Evolutionary conservation across 2,113 vertebrate genomes (phyloP).

Genomic region (Sclerurus mexicanus): DNA sequence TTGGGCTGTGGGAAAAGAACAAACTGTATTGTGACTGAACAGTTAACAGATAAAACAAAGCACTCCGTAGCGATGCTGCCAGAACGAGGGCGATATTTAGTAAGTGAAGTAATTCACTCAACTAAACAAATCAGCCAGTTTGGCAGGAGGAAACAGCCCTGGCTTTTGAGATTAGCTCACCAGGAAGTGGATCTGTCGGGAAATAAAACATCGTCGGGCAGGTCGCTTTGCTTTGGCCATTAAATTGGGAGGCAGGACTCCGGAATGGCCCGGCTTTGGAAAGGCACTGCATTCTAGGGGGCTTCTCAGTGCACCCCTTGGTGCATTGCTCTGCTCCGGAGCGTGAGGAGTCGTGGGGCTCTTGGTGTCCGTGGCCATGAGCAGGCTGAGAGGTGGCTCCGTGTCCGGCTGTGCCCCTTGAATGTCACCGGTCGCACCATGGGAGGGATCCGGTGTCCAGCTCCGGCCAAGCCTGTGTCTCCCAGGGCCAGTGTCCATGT

Average conservation of each 20-base stretch:
- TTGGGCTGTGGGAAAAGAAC: neutral
- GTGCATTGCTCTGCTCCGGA: too few relatives aligned
- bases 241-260: neutral
- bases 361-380: accelerated
- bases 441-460: neutral
- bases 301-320: too few relatives aligned
- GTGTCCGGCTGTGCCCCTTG: accelerated
- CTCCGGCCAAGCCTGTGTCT: neutral
- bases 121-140: neutral
- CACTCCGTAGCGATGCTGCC: neutral
- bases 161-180: neutral
- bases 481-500: accelerated
- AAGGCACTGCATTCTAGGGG: neutral
- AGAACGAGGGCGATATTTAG: neutral
- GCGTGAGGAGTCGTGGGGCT: accelerated
- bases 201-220: neutral
- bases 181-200: neutral
- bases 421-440: accelerated
- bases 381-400: accelerated
- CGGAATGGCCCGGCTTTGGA: neutral
- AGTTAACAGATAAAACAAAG: neutral
- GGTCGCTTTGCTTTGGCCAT: neutral
- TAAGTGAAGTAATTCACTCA: neutral
- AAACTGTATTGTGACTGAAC: neutral
- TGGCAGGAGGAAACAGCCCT: neutral